Evolutionary conservation across 2,888 invertebrate genomes (phyloP).

Genomic region (Lithophane leautieri): DNA sequence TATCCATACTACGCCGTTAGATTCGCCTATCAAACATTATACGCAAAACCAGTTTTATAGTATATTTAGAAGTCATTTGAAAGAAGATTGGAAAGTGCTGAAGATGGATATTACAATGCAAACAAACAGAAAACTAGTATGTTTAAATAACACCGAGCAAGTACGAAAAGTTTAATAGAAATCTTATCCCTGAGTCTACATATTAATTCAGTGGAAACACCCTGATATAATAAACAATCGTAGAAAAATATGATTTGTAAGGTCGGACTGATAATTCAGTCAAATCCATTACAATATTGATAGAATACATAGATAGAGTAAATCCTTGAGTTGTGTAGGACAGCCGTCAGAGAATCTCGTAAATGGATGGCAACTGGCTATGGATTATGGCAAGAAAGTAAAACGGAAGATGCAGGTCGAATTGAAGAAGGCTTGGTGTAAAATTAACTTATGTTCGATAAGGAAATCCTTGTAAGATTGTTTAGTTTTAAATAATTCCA

Average conservation of each 20-base stretch:
- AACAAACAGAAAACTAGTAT: neutral
- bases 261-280: conserved; percentile 26
- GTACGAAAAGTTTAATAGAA: neutral
- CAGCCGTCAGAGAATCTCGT: neutral
- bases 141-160: neutral
- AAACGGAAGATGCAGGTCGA: neutral
- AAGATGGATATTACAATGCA: conserved; percentile 7
- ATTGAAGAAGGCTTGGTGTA: neutral
- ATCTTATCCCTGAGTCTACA: conserved; percentile 7
- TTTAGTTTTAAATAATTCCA: neutral
- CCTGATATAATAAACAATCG: neutral
- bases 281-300: conserved; percentile 27
- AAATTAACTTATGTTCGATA: conserved; percentile 5
- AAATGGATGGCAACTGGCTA: neutral
- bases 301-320: conserved; percentile 25
- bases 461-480: neutral
- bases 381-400: neutral
- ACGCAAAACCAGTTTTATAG: conserved; percentile 34
- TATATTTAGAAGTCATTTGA: conserved; percentile 10
- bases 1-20: conserved; percentile 36
- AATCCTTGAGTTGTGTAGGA: conserved; percentile 15
- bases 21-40: conserved; percentile 8
- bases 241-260: conserved; percentile 18
- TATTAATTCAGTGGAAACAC: neutral
- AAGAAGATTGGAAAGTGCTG: conserved; percentile 30